phyloP scores from a whole-genome alignment of 2,113 vertebrate genomes.

The Ailurus styani region DNA sequence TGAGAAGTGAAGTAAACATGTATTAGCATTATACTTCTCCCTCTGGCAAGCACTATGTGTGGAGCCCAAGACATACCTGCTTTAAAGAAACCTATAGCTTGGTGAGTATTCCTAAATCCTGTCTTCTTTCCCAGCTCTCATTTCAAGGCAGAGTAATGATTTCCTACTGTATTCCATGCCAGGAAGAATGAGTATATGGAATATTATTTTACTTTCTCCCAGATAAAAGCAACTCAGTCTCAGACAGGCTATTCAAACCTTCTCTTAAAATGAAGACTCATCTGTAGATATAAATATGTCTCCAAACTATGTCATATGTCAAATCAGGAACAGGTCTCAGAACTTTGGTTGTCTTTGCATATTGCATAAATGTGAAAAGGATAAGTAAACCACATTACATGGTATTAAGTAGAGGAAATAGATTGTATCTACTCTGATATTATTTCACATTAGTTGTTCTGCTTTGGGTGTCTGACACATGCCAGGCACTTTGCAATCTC shows the following conservation, averaged over 20 bases:
- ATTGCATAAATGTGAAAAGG: background rate
- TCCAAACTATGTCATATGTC: background rate
- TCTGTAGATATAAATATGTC: background rate
- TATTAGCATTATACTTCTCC: background rate
- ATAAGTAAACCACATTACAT: background rate
- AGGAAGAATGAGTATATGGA: background rate
- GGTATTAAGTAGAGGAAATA: background rate
- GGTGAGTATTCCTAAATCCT: background rate
- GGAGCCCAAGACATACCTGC: background rate
- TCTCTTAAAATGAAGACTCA: background rate
- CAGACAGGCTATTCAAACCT: background rate
- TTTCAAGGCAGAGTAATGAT: background rate
- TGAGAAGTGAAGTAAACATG: background rate
- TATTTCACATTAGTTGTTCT: background rate
- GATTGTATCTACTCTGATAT: background rate
- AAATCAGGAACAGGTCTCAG: background rate
- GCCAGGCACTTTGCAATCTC: background rate
- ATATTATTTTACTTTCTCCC: background rate
- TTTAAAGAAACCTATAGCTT: background rate
- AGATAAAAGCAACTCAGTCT: background rate
- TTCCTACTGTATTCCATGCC: background rate
- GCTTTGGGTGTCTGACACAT: background rate
- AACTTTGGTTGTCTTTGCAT: background rate
- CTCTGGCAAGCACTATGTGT: background rate
- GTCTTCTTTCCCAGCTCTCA: background rate